A percentile compares a stretch with the other conserved stretches of the same genome.
Evolutionary conservation across 2,888 invertebrate species (phyloP).

Genomic region (Eucriotettix oculatus): DNA sequence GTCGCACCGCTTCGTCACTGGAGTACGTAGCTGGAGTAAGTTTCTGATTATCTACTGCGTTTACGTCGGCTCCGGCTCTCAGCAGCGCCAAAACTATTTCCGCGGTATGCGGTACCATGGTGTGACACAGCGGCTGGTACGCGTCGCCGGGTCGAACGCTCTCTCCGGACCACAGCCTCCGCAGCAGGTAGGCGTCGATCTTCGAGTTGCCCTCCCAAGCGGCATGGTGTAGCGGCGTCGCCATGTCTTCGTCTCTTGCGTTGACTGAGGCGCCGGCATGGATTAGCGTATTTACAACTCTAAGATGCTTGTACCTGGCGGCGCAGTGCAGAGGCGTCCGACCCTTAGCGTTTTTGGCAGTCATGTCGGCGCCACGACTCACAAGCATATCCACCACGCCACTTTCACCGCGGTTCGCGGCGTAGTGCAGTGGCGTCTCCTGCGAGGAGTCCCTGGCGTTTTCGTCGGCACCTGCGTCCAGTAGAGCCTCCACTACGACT

Average conservation of each 20-base stretch:
- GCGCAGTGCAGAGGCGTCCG: neutral
- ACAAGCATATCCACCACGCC: neutral
- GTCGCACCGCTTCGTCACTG: too few species aligned
- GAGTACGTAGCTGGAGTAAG: too few species aligned
- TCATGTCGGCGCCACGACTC: neutral
- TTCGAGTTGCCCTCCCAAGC: neutral
- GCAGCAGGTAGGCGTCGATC: too few species aligned
- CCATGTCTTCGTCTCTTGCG: neutral
- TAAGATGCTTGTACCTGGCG: neutral
- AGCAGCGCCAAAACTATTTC: too few species aligned
- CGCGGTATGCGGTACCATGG: neutral
- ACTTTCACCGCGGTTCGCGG: neutral
- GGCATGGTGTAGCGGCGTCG: neutral
- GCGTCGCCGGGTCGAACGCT: too few species aligned
- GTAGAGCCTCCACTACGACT: neutral
- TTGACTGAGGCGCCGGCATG: neutral
- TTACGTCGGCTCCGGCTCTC: too few species aligned
- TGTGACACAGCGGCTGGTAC: too few species aligned
- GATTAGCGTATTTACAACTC: neutral
- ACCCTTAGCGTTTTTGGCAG: neutral
- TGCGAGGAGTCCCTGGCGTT: neutral
- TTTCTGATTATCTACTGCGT: too few species aligned
- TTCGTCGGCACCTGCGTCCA: neutral
- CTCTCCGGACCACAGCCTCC: too few species aligned
- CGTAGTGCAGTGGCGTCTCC: neutral